These are phyloP conservation scores for Avahi laniger DNA, from an alignment of 2,797 vertebrate species.

Conservation along the genomic window DNA sequence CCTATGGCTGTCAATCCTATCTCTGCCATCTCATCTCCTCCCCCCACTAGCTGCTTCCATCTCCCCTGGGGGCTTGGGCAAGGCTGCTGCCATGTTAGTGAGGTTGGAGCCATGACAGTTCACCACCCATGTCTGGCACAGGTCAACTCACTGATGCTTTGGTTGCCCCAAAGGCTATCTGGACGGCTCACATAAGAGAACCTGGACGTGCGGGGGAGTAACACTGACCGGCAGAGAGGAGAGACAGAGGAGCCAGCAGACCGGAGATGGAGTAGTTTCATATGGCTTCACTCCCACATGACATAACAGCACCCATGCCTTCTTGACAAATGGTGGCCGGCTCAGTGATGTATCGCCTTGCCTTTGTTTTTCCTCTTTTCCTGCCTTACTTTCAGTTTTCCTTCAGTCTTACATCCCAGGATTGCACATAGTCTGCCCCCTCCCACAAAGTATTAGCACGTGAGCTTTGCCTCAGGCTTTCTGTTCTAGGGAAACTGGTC, in stretches of 20 bases:
- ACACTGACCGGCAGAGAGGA: not conserved
- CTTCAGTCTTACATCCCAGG: not conserved
- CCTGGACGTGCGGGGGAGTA: not conserved
- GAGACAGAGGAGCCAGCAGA: no score
- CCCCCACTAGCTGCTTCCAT: not conserved
- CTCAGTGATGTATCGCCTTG: not conserved
- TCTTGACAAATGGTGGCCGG: not conserved
- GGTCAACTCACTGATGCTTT: not conserved
- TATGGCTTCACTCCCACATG: rapidly evolving
- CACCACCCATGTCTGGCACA: not conserved
- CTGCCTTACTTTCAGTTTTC: not conserved
- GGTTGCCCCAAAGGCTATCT: not conserved
- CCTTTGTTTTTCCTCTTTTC: not conserved
- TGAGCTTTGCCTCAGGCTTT: not conserved
- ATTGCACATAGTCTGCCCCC: rapidly evolving
- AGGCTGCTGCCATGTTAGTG: rapidly evolving
- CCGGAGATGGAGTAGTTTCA: no score
- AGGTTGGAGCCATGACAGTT: not conserved
- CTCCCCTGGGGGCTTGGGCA: not conserved
- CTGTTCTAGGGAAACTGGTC: not conserved
- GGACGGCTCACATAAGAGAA: not conserved
- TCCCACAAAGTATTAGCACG: not conserved
- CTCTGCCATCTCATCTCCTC: not conserved
- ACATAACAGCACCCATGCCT: not conserved
- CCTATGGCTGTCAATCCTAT: not conserved